Percentiles rank a stretch among this genome's conserved stretches.
Evolutionary conservation across 2,888 invertebrate genomes (phyloP).

Genomic region (Cryptocheilus praepositus): DNA sequence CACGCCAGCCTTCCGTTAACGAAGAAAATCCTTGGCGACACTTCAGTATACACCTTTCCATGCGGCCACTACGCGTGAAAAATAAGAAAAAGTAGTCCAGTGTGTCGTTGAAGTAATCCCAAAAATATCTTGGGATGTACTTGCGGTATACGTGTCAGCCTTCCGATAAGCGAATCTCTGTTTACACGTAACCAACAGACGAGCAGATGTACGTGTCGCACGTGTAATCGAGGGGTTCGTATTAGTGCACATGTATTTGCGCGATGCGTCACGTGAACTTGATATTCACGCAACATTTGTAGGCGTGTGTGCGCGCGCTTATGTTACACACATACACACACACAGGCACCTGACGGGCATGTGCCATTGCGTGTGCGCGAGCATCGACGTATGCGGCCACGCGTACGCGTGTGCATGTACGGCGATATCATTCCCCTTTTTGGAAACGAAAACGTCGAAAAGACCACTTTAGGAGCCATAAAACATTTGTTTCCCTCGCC

Average conservation of each 20-base stretch:
- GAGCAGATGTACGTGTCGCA: constrained; percentile 59
- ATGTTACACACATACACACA: constrained; percentile 20
- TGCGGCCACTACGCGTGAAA: no score
- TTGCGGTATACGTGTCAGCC: constrained; percentile 45
- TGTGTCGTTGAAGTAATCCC: constrained; percentile 49
- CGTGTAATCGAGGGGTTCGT: constrained; percentile 49
- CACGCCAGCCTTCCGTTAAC: no score
- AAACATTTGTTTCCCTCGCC: constrained; percentile 72
- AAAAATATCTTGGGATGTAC: constrained; percentile 43
- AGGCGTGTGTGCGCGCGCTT: background rate
- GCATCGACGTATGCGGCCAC: constrained; percentile 18
- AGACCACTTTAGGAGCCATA: constrained; percentile 68
- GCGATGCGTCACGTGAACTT: constrained; percentile 52
- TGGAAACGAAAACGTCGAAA: constrained; percentile 56
- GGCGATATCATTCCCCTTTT: constrained; percentile 39
- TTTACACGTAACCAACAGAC: constrained; percentile 59
- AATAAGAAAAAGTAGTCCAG: constrained; percentile 36
- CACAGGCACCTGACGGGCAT: background rate
- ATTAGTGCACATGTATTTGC: constrained; percentile 44
- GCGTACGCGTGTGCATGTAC: constrained; percentile 26
- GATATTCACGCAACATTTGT: constrained; percentile 39
- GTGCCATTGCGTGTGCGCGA: background rate
- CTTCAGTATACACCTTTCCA: no score
- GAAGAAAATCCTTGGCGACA: no score
- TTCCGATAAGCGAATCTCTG: constrained; percentile 59